phyloP scores from a whole-genome alignment of 1,140 invertebrate species.

The Pseudomyrmex pallidus region DNA sequence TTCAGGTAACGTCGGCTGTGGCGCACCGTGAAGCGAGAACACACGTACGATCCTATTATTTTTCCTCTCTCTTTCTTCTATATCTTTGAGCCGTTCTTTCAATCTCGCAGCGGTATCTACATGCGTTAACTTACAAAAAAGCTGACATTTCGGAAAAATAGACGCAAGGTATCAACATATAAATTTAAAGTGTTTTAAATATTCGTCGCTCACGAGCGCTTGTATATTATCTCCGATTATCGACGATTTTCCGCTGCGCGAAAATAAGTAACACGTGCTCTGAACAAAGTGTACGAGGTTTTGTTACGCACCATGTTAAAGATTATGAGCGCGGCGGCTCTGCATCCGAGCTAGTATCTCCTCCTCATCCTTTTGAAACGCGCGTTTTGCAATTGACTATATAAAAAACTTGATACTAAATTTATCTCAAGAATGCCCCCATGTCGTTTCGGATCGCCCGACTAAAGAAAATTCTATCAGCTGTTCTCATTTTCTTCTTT shows the following conservation, averaged over 20 bases:
- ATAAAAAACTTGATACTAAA: slow-evolving; percentile 56
- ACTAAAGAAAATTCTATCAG: slow-evolving; percentile 1
- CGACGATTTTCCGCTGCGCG: slow-evolving; percentile 32
- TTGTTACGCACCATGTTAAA: slow-evolving; percentile 30
- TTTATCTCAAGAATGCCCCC: slow-evolving; percentile 56
- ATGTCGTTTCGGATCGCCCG: slow-evolving; percentile 8
- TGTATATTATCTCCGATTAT: background rate
- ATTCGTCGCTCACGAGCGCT: background rate
- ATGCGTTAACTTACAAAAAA: slow-evolving; percentile 76
- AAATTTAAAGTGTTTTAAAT: slow-evolving; percentile 22
- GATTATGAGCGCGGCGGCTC: background rate
- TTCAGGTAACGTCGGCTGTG: slow-evolving; percentile 81
- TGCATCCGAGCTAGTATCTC: background rate
- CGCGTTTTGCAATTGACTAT: slow-evolving; percentile 67
- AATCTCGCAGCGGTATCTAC: slow-evolving; percentile 67
- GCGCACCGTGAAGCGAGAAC: slow-evolving; percentile 76
- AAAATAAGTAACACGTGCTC: slow-evolving; percentile 67
- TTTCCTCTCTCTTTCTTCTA: background rate
- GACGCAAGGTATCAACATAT: slow-evolving; percentile 50
- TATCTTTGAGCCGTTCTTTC: background rate
- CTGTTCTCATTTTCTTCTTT: slow-evolving; percentile 6
- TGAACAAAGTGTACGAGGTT: slow-evolving; percentile 57
- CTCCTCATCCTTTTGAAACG: slow-evolving; percentile 18
- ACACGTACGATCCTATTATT: slow-evolving; percentile 47
- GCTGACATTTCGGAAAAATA: slow-evolving; percentile 72